phyloP scores from a whole-genome alignment of 2,797 vertebrate species.

The Fistularia commersonii region DNA sequence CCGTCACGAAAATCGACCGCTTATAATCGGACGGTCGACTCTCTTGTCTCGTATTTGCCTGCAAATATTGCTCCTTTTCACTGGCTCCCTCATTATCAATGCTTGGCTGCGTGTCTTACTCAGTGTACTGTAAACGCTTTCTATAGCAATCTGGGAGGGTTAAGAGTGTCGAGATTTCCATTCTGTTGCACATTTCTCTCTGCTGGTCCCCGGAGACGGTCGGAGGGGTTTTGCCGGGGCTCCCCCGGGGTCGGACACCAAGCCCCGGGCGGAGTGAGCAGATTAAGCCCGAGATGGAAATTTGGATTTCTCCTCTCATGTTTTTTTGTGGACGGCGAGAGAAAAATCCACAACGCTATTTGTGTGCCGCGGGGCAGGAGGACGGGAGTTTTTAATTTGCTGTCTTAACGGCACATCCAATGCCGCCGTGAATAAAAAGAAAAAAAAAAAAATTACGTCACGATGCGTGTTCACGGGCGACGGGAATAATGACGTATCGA shows the following conservation, averaged over 20 bases:
- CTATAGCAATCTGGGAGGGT: slow-evolving; percentile 66
- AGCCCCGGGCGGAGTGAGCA: slow-evolving; percentile 61
- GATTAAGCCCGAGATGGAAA: slow-evolving; percentile 71
- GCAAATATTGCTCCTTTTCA: slow-evolving; percentile 25
- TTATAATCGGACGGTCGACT: slow-evolving; percentile 19
- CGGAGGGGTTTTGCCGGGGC: slow-evolving; percentile 47
- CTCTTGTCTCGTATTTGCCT: slow-evolving; percentile 26
- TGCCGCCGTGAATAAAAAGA: slow-evolving; percentile 32
- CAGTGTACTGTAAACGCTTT: slow-evolving; percentile 75
- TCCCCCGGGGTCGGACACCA: slow-evolving; percentile 68
- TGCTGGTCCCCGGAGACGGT: slow-evolving; percentile 57
- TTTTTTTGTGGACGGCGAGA: slow-evolving; percentile 23
- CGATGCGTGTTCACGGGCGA: no score
- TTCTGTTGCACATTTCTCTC: slow-evolving; percentile 71
- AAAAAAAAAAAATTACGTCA: slow-evolving; percentile 18
- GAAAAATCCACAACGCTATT: slow-evolving; percentile 45
- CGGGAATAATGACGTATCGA: no score
- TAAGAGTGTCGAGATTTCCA: slow-evolving; percentile 72
- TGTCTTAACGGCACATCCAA: slow-evolving; percentile 14
- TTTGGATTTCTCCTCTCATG: slow-evolving; percentile 54
- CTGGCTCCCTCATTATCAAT: slow-evolving; percentile 67
- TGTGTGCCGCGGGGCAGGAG: slow-evolving; percentile 22
- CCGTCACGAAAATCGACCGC: slow-evolving; percentile 31
- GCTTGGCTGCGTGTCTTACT: slow-evolving; percentile 67
- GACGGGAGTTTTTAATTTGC: slow-evolving; percentile 34